A percentile compares a stretch with the other conserved stretches of the same genome.
These are phyloP conservation scores for Parotocinclus haroldoi DNA, from an alignment of 2,797 vertebrate species.

Conservation along the genomic window DNA sequence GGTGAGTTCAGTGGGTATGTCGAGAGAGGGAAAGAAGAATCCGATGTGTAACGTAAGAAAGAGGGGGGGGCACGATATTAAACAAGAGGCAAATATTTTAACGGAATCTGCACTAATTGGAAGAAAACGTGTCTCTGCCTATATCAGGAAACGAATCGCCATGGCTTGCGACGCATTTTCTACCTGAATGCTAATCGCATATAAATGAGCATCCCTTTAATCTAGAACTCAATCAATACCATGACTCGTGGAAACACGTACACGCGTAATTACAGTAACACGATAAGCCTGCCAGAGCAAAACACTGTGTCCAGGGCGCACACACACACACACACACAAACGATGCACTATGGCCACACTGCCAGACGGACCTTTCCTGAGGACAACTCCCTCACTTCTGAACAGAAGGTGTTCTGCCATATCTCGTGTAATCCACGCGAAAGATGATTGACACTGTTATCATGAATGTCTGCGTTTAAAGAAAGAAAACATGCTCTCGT, in stretches of 20 bases:
- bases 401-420: conserved; percentile 50
- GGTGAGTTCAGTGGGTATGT: not conserved
- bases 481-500: conserved; percentile 35
- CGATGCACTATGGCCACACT: conserved; percentile 67
- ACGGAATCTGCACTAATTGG: conserved; percentile 68
- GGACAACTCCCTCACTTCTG: conserved; percentile 26
- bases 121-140: conserved; percentile 63
- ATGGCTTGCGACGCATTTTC: conserved; percentile 76
- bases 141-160: conserved; percentile 77
- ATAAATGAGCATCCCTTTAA: conserved; percentile 81
- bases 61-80: conserved; percentile 58
- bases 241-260: conserved; percentile 53
- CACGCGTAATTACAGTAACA: conserved; percentile 5
- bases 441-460: conserved; percentile 62
- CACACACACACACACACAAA: conserved; percentile 39
- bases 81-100: conserved; percentile 63
- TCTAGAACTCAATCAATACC: conserved; percentile 70
- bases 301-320: conserved; percentile 38
- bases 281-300: conserved; percentile 23
- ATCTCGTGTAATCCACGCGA: conserved; percentile 51
- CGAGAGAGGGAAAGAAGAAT: not conserved
- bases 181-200: conserved; percentile 75
- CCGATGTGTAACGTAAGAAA: no score
- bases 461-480: conserved; percentile 71
- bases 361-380: conserved; percentile 57